Base-by-base conservation (phyloP, 2,797 vertebrate genomes). In the Benthosema pterotum region DNA sequence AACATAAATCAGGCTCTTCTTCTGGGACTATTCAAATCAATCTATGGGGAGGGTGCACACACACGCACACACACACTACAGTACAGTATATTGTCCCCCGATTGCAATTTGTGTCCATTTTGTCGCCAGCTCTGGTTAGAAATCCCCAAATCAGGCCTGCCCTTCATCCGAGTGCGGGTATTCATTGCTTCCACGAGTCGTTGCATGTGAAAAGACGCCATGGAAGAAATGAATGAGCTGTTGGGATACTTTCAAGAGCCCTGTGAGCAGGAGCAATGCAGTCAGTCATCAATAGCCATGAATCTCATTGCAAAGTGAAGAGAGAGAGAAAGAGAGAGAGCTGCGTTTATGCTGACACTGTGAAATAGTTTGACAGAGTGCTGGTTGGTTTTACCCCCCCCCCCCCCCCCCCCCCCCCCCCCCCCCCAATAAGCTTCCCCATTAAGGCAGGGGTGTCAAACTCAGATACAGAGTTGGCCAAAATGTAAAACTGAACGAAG, bases 251-350 rank as follows among this genome's bases (percentile, higher is more conserved):
- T 89, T 89, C 82, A 84, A 2, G 78, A 73, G 79, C 82, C 82
- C 63, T 79, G 78, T 74, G 71, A 77, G 71, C 55, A 75, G 75
- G 75, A 66, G 78, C 71, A 87, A 89, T 76, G 86, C 80, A 88
- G 90, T 90, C 85, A 87, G 87, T 92, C 86, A 88, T 83, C 76
- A 81, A 74, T 79, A 85, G 59, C 83, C 66, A 83, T 89, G 82
- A 89, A 87, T 90, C 91, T 83, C 63, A 85, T 54, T 78, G 79
- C 73, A 72, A 75, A 57, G 17, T 79, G 79, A 78, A 83, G 79
- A 87, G 79, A 87, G 75, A 80, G 53, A 65, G 42, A 78, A 78
- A 83, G 79, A 87, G 79, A 87, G 75, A 80, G 53, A 65, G 42
- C 59, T 13, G 52, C 73, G 63, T 86, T 92, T 85, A 77, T 89